Evolutionary conservation across 2,888 invertebrate genomes (phyloP).

Genomic region (Cantharis flavilabris): DNA sequence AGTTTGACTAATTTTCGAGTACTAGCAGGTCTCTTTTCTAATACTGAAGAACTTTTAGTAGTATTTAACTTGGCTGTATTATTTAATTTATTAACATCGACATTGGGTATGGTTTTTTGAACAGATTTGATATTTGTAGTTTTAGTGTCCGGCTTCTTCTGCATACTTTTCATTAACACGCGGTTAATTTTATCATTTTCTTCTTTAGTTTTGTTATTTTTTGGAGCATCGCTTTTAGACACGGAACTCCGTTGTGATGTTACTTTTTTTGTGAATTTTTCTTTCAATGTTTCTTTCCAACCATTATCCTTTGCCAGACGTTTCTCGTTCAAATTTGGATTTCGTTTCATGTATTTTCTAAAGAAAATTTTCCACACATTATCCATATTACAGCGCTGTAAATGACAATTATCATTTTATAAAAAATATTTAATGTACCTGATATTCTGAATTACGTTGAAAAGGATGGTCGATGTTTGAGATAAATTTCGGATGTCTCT

Average conservation of each 20-base stretch:
- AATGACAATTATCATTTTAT: not conserved
- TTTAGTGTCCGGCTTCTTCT: not conserved
- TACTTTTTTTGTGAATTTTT: constrained; percentile 5
- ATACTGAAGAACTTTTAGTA: not conserved
- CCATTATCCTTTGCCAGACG: constrained; percentile 15
- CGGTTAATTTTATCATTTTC: not conserved
- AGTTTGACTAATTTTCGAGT: not conserved
- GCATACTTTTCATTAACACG: not conserved
- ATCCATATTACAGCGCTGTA: constrained; percentile 37
- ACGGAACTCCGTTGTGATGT: not conserved
- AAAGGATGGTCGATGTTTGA: constrained; percentile 43
- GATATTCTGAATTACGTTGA: constrained; percentile 35
- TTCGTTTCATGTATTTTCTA: constrained; percentile 25
- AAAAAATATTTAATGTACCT: constrained; percentile 7
- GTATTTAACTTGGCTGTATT: not conserved
- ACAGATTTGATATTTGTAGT: not conserved
- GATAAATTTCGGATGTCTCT: constrained; percentile 39
- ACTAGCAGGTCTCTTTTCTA: not conserved
- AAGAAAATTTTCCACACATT: constrained; percentile 37
- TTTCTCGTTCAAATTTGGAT: constrained; percentile 18
- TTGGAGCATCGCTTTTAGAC: not conserved
- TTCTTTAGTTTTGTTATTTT: not conserved
- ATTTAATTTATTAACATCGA: not conserved
- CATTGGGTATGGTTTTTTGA: not conserved
- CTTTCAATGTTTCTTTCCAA: constrained; percentile 27